phyloP scores from a whole-genome alignment of 30 jellyfish, hydroid and myxozoan genomes.

The Pelagia noctiluca region DNA sequence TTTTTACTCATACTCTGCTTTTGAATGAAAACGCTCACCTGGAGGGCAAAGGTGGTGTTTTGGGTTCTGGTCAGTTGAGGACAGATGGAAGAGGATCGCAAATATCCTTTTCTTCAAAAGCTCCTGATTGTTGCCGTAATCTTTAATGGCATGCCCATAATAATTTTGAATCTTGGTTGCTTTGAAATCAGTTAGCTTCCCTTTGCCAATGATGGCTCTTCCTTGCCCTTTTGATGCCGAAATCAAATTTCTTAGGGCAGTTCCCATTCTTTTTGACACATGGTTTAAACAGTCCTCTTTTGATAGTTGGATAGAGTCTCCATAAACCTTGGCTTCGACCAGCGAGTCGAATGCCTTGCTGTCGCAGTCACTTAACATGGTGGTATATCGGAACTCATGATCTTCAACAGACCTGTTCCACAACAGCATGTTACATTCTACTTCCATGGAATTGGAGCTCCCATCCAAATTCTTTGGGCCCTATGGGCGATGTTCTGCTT shows the following conservation, averaged over 20 bases:
- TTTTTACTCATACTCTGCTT: neutral
- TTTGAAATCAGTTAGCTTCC: conserved; percentile 35
- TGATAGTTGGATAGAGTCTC: neutral
- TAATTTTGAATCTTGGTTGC: conserved; percentile 19
- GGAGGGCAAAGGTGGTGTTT: conserved; percentile 54
- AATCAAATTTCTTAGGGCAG: conserved; percentile 6
- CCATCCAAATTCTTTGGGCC: conserved; percentile 47
- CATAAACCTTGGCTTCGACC: neutral
- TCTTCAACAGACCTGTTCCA: conserved; percentile 27
- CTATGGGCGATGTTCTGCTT: neutral
- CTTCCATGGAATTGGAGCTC: conserved; percentile 52
- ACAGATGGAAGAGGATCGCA: conserved; percentile 29
- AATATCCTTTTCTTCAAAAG: conserved; percentile 1
- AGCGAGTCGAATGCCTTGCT: conserved; percentile 42
- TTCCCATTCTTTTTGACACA: conserved; percentile 39
- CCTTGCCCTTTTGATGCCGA: neutral
- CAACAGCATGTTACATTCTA: conserved; percentile 42
- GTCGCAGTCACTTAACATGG: conserved; percentile 47
- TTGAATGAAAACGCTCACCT: conserved; percentile 38
- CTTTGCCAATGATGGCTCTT: conserved; percentile 34
- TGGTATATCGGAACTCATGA: conserved; percentile 13
- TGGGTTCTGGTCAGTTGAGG: conserved; percentile 39
- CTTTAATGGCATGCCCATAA: conserved; percentile 50
- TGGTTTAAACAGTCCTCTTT: neutral
- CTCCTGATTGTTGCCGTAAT: neutral